These are phyloP conservation scores for Trematocara stigmaticum DNA, from an alignment of 2,113 vertebrate species.

Conservation along the genomic window DNA sequence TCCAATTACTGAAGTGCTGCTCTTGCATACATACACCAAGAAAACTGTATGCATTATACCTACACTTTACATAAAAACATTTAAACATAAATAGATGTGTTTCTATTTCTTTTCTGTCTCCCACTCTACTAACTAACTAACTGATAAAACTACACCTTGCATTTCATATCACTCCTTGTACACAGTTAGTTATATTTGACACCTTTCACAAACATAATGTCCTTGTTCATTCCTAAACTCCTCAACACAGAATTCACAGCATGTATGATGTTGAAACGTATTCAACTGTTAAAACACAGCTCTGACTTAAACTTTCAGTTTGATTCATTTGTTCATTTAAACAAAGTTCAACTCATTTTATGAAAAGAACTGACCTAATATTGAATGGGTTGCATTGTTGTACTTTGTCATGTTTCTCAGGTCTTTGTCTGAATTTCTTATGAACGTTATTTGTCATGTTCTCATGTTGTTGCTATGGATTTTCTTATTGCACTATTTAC, in stretches of 20 bases:
- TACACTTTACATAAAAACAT: not conserved
- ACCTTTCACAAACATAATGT: rapidly evolving
- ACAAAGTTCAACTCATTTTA: not conserved
- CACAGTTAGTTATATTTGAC: not conserved
- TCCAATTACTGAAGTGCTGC: too few species aligned
- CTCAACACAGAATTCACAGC: rapidly evolving
- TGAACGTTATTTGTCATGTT: too few species aligned
- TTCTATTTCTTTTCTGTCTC: not conserved
- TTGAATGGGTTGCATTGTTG: too few species aligned
- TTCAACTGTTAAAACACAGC: not conserved
- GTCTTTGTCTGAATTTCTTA: too few species aligned
- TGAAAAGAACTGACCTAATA: not conserved
- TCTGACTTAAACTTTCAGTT: rapidly evolving
- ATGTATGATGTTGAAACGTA: rapidly evolving
- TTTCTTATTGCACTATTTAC: too few species aligned
- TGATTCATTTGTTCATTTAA: not conserved
- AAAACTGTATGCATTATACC: too few species aligned
- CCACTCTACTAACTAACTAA: rapidly evolving
- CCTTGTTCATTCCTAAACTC: not conserved
- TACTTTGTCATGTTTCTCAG: too few species aligned
- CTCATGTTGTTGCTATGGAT: too few species aligned
- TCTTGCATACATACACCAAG: too few species aligned
- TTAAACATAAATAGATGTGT: rapidly evolving
- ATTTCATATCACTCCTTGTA: not conserved
- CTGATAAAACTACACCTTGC: rapidly evolving